Evolutionary conservation across 2,888 invertebrate species (phyloP).

Genomic region (Apodemia hepburni): DNA sequence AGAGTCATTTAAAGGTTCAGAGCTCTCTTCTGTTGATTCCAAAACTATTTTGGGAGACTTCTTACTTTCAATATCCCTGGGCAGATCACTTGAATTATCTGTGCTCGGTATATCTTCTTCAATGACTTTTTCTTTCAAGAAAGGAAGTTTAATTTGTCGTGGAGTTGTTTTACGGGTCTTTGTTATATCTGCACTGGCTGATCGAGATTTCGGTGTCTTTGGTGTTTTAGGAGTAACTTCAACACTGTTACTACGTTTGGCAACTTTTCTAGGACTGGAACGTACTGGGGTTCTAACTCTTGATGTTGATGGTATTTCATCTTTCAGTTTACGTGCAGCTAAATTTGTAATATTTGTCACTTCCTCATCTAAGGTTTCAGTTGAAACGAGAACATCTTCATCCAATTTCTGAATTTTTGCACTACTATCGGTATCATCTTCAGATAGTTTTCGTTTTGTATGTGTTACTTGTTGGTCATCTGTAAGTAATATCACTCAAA

Average conservation of each 20-base stretch:
- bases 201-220: constrained; percentile 57
- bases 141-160: constrained; percentile 38
- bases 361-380: constrained; percentile 61
- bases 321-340: constrained; percentile 45
- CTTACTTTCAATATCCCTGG: constrained; percentile 52
- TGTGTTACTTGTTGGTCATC: constrained; percentile 41
- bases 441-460: constrained; percentile 59
- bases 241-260: constrained; percentile 63
- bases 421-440: constrained; percentile 43
- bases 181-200: constrained; percentile 60
- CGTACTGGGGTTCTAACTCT: constrained; percentile 51
- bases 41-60: constrained; percentile 43
- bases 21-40: constrained; percentile 52
- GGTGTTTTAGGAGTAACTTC: constrained; percentile 57
- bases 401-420: constrained; percentile 62
- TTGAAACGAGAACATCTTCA: constrained; percentile 43
- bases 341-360: constrained; percentile 54
- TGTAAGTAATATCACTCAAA: constrained; percentile 37
- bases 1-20: constrained; percentile 57
- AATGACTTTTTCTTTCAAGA: constrained; percentile 35
- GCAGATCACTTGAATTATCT: constrained; percentile 40
- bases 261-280: constrained; percentile 55
- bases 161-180: constrained; percentile 47
- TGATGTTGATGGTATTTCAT: constrained; percentile 52
- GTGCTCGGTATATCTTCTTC: constrained; percentile 38